Conservation (phyloP, 2,113 vertebrate genomes). For the Taxidea taxus region DNA sequence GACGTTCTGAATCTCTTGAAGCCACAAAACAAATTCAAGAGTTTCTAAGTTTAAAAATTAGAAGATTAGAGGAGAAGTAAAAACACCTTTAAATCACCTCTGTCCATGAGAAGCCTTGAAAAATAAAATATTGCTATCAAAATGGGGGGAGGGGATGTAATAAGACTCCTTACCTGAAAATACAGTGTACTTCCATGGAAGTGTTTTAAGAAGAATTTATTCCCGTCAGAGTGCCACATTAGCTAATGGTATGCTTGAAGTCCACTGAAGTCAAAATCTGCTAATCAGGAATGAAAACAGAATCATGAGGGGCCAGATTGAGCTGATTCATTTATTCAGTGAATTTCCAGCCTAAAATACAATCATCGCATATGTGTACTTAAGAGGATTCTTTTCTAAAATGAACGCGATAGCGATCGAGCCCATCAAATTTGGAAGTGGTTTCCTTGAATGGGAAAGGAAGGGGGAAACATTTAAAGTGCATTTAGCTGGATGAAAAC, state of each 20-base stretch:
- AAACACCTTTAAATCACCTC: neutral
- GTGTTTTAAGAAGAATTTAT: neutral
- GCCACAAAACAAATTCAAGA: neutral
- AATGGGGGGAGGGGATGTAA: neutral
- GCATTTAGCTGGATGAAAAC: neutral
- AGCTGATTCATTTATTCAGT: neutral
- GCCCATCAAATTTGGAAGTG: conserved; percentile 26
- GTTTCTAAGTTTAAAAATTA: neutral
- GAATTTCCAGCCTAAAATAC: conserved; percentile 30
- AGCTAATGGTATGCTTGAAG: neutral
- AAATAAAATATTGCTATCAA: neutral
- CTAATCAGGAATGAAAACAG: neutral
- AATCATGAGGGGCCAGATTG: neutral
- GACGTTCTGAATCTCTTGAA: neutral
- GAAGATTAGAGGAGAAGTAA: neutral
- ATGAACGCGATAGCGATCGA: neutral
- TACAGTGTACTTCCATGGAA: neutral
- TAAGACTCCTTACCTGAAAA: neutral
- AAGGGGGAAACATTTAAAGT: conserved; percentile 26
- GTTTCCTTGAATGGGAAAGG: neutral
- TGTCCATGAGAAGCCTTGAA: neutral
- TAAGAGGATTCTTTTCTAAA: neutral
- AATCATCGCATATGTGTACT: conserved; percentile 20
- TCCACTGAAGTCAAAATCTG: neutral
- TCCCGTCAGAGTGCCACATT: neutral